Evolutionary conservation across 2,888 invertebrate genomes (phyloP).

Genomic region (Homarus gammarus): DNA sequence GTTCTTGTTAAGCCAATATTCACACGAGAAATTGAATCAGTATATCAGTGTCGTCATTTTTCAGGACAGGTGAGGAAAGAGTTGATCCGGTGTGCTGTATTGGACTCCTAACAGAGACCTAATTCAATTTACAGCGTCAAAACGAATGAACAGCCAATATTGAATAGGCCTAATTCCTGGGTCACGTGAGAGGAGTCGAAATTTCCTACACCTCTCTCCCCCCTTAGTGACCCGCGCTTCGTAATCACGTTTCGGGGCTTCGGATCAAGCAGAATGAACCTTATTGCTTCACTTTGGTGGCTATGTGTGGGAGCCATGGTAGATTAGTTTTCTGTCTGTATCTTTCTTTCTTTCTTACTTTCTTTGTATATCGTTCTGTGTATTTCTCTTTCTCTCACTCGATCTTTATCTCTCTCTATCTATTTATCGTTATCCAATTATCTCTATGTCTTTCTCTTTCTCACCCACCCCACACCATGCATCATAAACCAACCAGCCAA

Average conservation of each 20-base stretch:
- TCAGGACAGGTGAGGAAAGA: background rate
- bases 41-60: background rate
- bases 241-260: conserved; percentile 30
- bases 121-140: conserved; percentile 36
- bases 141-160: conserved; percentile 36
- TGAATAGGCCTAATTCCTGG: conserved; percentile 45
- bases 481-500: too few species aligned
- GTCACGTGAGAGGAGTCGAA: conserved; percentile 27
- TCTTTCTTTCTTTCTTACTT: too few species aligned
- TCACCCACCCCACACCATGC: too few species aligned
- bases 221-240: background rate
- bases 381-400: too few species aligned
- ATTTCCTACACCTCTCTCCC: too few species aligned
- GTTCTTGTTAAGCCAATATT: background rate
- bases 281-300: conserved; percentile 10
- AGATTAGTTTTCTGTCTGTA: too few species aligned
- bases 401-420: too few species aligned
- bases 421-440: too few species aligned
- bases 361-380: too few species aligned
- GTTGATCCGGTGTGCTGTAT: too few species aligned
- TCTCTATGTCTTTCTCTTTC: too few species aligned
- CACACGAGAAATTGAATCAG: background rate
- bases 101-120: conserved; percentile 26
- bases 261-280: conserved; percentile 16
- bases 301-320: background rate